Base-by-base conservation (phyloP, 2,797 vertebrate genomes). In the Danio jaintianensis region DNA sequence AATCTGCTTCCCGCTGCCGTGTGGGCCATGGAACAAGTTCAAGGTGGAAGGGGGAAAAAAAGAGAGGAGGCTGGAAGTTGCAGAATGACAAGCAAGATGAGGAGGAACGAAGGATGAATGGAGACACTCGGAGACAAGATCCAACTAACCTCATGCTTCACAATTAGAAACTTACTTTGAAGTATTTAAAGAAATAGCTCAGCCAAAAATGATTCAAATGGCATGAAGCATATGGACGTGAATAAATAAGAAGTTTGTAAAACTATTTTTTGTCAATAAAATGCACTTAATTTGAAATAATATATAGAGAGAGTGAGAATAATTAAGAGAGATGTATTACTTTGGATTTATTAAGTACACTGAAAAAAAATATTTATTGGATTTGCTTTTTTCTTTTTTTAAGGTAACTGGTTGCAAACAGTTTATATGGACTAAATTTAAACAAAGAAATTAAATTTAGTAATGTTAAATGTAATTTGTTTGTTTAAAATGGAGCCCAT, bases 1-100 rank as follows among this genome's bases (percentile, higher is more conserved):
- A 92, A 92, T 92, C 91, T 86, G 86, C 86, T 82, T 85, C 71
- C 83, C 67, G 87, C 87, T 85, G 84, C 83, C 20, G 64, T 73
- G 70, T 86, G 85, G 88, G 88, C 88, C 85, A 78, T 88, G 86
- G 86, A 91, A 87, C 84, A 83, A 79, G 89, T 90, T 93, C 90
- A 94, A 93, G 90, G 91, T 89, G 90, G 89, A 92, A 88, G 47
- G 8, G 20, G 79, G 64, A 84, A 77, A 66, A 62, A 67, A 18
- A 72, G 29, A 29, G 29, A 82, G 68, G 61, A 29, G 67, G 56
- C 63, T 76, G 61, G 83, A 88, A 89, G 84, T 83, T 71, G 67
- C 72, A 82, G 88, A 88, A 47, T 82, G 86, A 88, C 85, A 84
- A 82, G 83, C 53, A 78, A 64, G 77, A 84, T 72, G 78, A 82